Evolutionary conservation across 2,888 invertebrate genomes (phyloP).

Genomic region (Ditula angustiorana): DNA sequence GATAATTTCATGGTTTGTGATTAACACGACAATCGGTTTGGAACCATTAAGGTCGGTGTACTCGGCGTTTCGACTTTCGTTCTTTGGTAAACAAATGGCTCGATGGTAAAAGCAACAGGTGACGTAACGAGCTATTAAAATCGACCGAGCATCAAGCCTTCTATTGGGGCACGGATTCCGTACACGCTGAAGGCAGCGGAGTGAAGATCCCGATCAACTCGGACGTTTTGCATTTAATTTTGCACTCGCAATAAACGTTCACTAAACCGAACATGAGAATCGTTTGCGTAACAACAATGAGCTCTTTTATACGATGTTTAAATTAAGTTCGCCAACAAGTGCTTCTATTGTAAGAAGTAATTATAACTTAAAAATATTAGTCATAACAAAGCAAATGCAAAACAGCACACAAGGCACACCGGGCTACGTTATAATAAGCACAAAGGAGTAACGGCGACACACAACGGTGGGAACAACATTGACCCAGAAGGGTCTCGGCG

Average conservation of each 20-base stretch:
- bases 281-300: background rate
- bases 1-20: conserved; percentile 5
- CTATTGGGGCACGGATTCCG: conserved; percentile 21
- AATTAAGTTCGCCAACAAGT: background rate
- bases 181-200: too few species aligned
- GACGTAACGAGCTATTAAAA: conserved; percentile 36
- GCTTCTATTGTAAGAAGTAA: background rate
- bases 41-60: conserved; percentile 14
- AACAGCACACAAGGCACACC: conserved; percentile 2
- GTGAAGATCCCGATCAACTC: too few species aligned
- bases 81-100: conserved; percentile 30
- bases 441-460: conserved; percentile 20
- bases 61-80: conserved; percentile 15
- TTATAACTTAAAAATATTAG: conserved; percentile 4
- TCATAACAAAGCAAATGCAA: conserved; percentile 12
- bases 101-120: conserved; percentile 35
- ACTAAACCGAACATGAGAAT: background rate
- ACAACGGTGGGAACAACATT: conserved; percentile 39
- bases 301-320: background rate
- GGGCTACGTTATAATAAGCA: background rate
- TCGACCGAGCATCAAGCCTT: conserved; percentile 15
- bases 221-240: background rate
- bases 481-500: conserved; percentile 32
- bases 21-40: conserved; percentile 12
- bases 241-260: background rate